phyloP scores from a whole-genome alignment of 2,797 vertebrate species.

The Heliangelus exortis region DNA sequence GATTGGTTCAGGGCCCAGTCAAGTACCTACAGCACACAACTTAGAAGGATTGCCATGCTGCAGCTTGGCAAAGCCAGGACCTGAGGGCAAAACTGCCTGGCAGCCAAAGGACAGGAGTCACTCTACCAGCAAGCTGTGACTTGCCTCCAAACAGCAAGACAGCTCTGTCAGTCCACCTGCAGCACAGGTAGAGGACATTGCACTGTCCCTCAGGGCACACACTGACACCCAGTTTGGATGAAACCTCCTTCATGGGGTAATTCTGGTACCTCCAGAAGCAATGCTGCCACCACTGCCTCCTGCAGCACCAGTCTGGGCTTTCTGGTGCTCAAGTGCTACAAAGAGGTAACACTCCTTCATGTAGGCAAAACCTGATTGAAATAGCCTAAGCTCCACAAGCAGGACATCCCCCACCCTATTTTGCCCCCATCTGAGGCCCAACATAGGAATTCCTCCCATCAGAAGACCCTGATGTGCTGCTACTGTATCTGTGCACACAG shows the following conservation, averaged over 20 bases:
- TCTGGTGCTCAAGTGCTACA: background rate
- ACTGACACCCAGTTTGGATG: background rate
- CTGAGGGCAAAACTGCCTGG: background rate
- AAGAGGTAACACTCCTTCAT: background rate
- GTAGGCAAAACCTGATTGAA: background rate
- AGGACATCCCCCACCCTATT: background rate
- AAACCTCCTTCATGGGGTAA: fast-evolving
- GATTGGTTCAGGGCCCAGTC: background rate
- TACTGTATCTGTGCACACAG: background rate
- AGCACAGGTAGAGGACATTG: fast-evolving
- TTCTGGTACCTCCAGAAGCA: background rate
- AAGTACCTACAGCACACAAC: background rate
- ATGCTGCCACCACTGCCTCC: background rate
- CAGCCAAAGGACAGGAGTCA: background rate
- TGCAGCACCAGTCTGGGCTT: background rate
- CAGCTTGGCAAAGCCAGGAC: background rate
- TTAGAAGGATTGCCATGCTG: background rate
- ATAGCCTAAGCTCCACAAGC: background rate
- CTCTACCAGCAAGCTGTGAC: background rate
- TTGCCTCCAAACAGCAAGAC: background rate
- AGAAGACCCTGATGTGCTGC: background rate
- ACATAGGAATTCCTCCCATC: fast-evolving
- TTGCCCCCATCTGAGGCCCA: background rate
- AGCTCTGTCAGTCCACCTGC: background rate
- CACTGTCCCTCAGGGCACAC: background rate